These are phyloP conservation scores for Pitangus sulphuratus DNA, from an alignment of 2,797 vertebrate species.

Conservation along the genomic window DNA sequence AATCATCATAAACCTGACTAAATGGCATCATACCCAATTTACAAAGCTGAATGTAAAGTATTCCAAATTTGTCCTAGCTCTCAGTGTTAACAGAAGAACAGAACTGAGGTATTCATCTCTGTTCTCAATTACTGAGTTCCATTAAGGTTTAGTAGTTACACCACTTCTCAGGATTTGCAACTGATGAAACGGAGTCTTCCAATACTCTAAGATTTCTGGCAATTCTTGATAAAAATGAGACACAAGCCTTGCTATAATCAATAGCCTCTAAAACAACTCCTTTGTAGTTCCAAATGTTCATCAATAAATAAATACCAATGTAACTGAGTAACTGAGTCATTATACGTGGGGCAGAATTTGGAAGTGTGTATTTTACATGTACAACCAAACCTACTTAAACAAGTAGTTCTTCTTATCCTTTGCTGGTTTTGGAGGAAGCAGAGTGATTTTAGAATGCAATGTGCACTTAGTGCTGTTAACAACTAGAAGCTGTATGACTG, in stretches of 20 bases:
- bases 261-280: neutral
- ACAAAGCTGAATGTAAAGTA: neutral
- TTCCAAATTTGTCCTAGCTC: neutral
- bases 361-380: neutral
- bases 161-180: neutral
- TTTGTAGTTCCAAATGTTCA: neutral
- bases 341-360: neutral
- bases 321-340: neutral
- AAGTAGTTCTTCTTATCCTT: neutral
- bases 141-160: neutral
- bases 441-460: neutral
- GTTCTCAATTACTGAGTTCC: neutral
- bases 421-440: neutral
- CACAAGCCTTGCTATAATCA: neutral
- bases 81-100: neutral
- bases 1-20: conserved; percentile 15
- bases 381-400: neutral
- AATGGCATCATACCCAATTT: neutral
- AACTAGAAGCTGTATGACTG: neutral
- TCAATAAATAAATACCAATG: neutral
- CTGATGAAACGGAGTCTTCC: neutral
- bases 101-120: neutral
- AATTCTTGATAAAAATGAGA: neutral
- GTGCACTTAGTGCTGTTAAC: neutral
- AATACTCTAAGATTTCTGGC: neutral